These are phyloP conservation scores for Mungos mungo DNA, from an alignment of 2,113 vertebrate species.

Conservation along the genomic window DNA sequence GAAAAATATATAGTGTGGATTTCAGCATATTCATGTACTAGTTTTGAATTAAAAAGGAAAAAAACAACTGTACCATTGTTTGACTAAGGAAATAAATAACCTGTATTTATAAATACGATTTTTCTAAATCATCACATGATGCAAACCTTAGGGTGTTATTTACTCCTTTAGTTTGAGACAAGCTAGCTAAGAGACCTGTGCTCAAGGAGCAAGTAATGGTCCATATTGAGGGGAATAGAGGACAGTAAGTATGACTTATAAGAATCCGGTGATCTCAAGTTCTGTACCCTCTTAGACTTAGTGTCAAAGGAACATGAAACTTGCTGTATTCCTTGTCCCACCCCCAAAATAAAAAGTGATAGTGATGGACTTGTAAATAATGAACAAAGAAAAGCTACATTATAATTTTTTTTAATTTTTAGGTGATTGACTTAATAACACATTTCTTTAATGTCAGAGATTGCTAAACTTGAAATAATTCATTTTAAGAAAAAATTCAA, in stretches of 20 bases:
- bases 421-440: not conserved
- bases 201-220: not conserved
- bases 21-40: not conserved
- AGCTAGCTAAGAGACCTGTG: not conserved
- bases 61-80: not conserved
- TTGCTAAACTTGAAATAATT: not conserved
- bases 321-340: not conserved
- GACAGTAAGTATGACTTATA: not conserved
- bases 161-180: not conserved
- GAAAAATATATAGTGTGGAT: not conserved
- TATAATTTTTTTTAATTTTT: not conserved
- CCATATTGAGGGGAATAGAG: not conserved
- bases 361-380: not conserved
- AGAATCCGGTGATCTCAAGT: not conserved
- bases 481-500: slow-evolving; percentile 8
- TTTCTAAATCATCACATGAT: not conserved
- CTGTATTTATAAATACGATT: not conserved
- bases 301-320: not conserved
- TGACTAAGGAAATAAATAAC: slow-evolving; percentile 9
- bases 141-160: not conserved
- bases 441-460: not conserved
- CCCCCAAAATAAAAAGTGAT: not conserved
- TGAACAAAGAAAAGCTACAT: not conserved
- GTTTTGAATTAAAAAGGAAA: slow-evolving; percentile 21
- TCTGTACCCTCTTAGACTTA: not conserved